Conservation (phyloP, 2,113 vertebrate species). For the Pampusana beccarii region DNA sequence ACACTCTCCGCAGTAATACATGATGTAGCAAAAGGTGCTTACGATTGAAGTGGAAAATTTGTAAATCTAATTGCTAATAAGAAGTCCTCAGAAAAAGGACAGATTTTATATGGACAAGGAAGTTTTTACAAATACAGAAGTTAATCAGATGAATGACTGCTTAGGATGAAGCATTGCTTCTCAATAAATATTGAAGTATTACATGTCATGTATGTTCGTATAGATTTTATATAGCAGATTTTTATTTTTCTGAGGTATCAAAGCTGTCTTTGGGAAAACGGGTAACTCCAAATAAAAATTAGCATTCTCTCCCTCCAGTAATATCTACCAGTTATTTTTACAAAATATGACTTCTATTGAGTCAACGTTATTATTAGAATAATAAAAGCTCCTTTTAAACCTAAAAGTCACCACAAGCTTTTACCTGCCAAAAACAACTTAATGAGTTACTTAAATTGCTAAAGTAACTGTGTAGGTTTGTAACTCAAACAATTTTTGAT, state of each 20-base stretch:
- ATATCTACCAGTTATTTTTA: not conserved
- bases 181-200: not conserved
- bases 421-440: not conserved
- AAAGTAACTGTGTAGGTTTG: not conserved
- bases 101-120: not conserved
- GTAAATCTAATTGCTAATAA: not conserved
- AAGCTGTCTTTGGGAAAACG: not conserved
- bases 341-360: not conserved
- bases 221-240: not conserved
- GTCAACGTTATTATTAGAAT: not conserved
- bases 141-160: not conserved
- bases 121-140: not conserved
- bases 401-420: not conserved
- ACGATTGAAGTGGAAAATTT: not conserved
- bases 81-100: not conserved
- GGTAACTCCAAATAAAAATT: not conserved
- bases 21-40: not conserved
- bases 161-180: not conserved
- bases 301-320: not conserved
- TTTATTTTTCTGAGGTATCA: not conserved
- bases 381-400: not conserved
- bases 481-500: not conserved
- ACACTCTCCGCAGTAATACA: not conserved
- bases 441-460: not conserved
- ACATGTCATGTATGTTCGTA: too few relatives aligned